Base-by-base conservation (phyloP, 2,797 vertebrate genomes). In the Mus caroli region DNA sequence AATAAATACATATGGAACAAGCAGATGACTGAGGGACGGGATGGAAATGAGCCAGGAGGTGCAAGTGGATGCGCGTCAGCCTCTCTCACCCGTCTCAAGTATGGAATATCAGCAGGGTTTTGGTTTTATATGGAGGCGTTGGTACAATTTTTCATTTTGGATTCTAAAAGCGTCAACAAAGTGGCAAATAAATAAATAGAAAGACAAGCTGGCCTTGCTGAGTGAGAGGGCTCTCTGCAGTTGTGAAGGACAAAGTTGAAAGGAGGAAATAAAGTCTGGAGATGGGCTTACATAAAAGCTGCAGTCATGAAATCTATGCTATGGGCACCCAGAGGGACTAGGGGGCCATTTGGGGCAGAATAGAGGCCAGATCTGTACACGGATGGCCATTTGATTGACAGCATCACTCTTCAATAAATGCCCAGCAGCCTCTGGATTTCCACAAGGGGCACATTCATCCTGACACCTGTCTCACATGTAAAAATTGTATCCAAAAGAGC, bases 151-250 rank as follows among this genome's bases (percentile, higher is more conserved):
- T 83, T 86, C 40, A 56, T 88, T 69, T 60, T 62, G 86, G 37
- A 82, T 83, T 90, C 86, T 78, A 77, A 73, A 90, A 77, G 43
- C 31, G 2, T 54, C 67, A 86, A 46, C 50, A 34, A 86, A n/a
- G 31, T 79, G 24, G 58, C 50, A 80, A 76, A 79, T 69, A 67
- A 93, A 92, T 20, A 79, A 79, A 77, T 3, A 56, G 34, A 83
- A 34, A 75, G 62, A 22, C 4, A 54, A 24, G 31, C 56, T 75
- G 40, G 64, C 34, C 83, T 88, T 84, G 91, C 24, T 58, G 31
- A 67, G 77, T 3, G 56, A 54, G 24, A 34, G 69, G 20, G 46
- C 40, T 52, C 60, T 52, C 46, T 37, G 58, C 22, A 28, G 13
- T 50, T 28, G 22, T 62, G 88, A 79, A 88, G 90, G 58, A 37